These are phyloP conservation scores for Mesembrinibis cayennensis DNA, from an alignment of 2,113 vertebrate genomes.

Conservation along the genomic window DNA sequence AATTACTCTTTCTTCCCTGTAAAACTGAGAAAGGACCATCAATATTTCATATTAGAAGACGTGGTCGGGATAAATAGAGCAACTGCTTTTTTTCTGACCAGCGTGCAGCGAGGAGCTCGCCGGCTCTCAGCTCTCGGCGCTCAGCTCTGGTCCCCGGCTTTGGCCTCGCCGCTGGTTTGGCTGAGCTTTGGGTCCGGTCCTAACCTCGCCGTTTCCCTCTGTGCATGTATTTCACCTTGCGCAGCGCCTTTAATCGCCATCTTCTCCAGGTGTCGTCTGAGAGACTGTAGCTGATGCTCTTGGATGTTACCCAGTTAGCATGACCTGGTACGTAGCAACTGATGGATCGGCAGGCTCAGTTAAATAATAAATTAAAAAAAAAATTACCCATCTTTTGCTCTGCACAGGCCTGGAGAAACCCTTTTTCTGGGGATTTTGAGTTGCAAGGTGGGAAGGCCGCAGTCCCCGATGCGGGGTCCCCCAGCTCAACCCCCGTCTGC, in stretches of 20 bases:
- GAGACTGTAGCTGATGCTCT: too few relatives aligned
- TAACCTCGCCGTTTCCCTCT: rapidly evolving
- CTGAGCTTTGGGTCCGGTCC: background rate
- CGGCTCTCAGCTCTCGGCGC: rapidly evolving
- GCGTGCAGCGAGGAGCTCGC: rapidly evolving
- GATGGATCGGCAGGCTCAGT: background rate
- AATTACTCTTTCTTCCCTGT: background rate
- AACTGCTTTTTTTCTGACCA: background rate
- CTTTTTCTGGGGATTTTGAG: background rate
- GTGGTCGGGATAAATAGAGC: background rate
- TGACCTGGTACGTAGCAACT: background rate
- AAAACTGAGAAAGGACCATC: background rate
- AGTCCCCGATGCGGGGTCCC: too few relatives aligned
- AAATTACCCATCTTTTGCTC: background rate
- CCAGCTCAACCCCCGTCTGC: background rate
- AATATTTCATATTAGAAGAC: background rate
- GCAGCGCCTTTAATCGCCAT: background rate
- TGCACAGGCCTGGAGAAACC: background rate
- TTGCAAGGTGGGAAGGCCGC: background rate
- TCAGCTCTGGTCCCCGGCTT: background rate
- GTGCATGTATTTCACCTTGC: background rate
- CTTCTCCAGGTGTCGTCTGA: background rate
- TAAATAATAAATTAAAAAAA: too few relatives aligned
- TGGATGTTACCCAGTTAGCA: background rate
- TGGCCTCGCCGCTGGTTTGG: background rate